Evolutionary conservation across 2,113 vertebrate species (phyloP), one percentile per base, ranked within the genome.

Genomic region (Crypturellus undulatus): DNA sequence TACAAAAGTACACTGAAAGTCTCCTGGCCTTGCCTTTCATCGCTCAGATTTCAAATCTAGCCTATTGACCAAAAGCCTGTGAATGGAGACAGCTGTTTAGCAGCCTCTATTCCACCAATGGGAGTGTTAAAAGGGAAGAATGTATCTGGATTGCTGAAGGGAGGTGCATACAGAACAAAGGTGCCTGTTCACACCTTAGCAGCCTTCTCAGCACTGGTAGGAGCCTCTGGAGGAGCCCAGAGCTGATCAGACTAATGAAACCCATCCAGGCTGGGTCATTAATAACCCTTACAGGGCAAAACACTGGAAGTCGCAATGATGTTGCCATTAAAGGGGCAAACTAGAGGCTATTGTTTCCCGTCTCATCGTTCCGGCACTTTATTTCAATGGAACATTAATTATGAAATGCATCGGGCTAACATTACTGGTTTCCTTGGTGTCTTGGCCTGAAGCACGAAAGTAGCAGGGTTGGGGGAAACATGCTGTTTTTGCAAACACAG

Each of bases 371-470:
- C 60, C 30, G 72, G 60, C 60, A 42, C 51, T 85, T 91, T 36
- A 47, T 69, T 82, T 28, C 84, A 68, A 6, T 76, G 77, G 71
- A 78, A 68, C 24, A 52, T 36, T 76, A 47, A 28, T 81, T 87
- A 68, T 77, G 64, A 80, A 80, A 49, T 1, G 52, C 85, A 86
- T 62, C 88, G 58, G 85, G 84, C 45, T 52, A n/a, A 60, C 0
- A 5, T 43, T 83, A 11, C 3, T 72, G 82, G 96, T 96, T 95
- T 82, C 95, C 96, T 45, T 89, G 92, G 94, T 81, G 93, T 95
- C 92, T 65, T 96, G 94, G 95, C 95, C 52, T 71, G 5, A 9
- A 45, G 93, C 95, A 38, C 0, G 51, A 24, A n/a, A 62, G 30
- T 13, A 72, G 82, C 76, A 47, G 79, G 77, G 12, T 49, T 82